Percentiles rank a stretch among this genome's conserved stretches.
Conservation (phyloP, 2,888 invertebrate species). For the Ichneumoninae sp. region DNA sequence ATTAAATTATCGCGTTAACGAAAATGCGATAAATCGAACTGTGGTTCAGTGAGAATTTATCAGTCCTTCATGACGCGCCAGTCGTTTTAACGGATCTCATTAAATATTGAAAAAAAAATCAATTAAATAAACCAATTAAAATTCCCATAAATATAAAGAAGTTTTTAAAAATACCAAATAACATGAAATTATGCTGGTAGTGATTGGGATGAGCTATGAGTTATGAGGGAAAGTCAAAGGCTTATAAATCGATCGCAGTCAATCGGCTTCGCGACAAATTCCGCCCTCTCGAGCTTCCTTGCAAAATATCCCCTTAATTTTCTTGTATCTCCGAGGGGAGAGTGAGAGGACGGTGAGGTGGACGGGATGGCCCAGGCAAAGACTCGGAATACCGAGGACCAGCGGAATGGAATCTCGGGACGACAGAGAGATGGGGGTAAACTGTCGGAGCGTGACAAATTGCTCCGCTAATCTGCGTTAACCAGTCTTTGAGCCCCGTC, state of each 20-base stretch:
- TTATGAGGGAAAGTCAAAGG: not conserved
- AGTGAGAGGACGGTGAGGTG: constrained; percentile 60
- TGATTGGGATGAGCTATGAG: constrained; percentile 16
- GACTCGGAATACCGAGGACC: constrained; percentile 55
- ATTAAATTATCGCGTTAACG: too few species aligned
- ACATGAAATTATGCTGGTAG: not conserved
- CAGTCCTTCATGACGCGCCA: too few species aligned
- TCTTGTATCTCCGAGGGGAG: constrained; percentile 60
- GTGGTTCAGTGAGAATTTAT: too few species aligned
- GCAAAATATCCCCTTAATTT: constrained; percentile 63
- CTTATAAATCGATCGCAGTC: constrained; percentile 38
- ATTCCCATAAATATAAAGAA: too few species aligned
- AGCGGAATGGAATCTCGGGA: constrained; percentile 38
- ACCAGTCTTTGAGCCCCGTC: constrained; percentile 81
- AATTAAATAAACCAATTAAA: too few species aligned
- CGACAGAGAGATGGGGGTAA: constrained; percentile 72
- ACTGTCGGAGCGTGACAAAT: constrained; percentile 83
- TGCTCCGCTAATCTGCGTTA: constrained; percentile 83
- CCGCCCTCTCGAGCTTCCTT: constrained; percentile 24
- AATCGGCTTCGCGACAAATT: constrained; percentile 58
- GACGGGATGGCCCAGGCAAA: constrained; percentile 59
- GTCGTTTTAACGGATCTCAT: too few species aligned
- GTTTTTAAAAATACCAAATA: too few species aligned
- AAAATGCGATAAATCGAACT: too few species aligned
- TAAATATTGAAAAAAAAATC: too few species aligned